Evolutionary conservation across 2,888 invertebrate genomes (phyloP), one percentile per base, ranked within the genome.

Genomic region (Hemaris fuciformis): DNA sequence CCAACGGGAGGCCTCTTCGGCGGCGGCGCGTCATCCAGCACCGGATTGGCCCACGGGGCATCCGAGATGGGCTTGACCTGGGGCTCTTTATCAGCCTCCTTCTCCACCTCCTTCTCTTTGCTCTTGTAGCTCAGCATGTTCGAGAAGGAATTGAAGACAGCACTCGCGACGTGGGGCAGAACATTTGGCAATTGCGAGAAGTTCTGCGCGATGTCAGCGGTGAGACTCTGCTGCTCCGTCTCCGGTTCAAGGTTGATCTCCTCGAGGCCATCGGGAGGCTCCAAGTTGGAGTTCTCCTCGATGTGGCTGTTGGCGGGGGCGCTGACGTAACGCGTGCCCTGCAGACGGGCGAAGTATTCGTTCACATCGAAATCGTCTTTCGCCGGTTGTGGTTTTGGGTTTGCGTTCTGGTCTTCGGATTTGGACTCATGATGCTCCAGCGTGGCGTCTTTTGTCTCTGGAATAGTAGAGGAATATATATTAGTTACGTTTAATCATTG

Each of bases 61-160:
- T 67, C 76, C 7, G 66, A 59, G 53, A 65, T 70, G 13, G 74
- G 72, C 20, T n/a, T n/a, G n/a, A n/a, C n/a, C n/a, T n/a, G n/a
- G n/a, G n/a, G n/a, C n/a, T n/a, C n/a, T n/a, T n/a, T n/a, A n/a
- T 68, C 64, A 43, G 63, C 74, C 56, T 75, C 74, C 31, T 76
- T 72, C n/a, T 68, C 64, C 46, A 64, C 74, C 56, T 75, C 74
- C 31, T 76, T 72, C n/a, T 90, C 91, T 45, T 87, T 68, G 64
- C 85, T 87, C 69, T 87, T 92, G 74, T 85, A 78, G 61, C 70
- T 91, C 58, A 92, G 70, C 84, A 94, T 94, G 70, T 87, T 94
- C 0, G 94, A 93, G 67, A 94, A 94, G 0, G 95, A 94, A 34
- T 94, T 94, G 67, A 95, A 94, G 0, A 95, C 95, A 8, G 94